A percentile compares a stretch with the other conserved stretches of the same genome.
These are phyloP conservation scores for Mya arenaria DNA, from an alignment of 1,140 invertebrate genomes.

Conservation along the genomic window DNA sequence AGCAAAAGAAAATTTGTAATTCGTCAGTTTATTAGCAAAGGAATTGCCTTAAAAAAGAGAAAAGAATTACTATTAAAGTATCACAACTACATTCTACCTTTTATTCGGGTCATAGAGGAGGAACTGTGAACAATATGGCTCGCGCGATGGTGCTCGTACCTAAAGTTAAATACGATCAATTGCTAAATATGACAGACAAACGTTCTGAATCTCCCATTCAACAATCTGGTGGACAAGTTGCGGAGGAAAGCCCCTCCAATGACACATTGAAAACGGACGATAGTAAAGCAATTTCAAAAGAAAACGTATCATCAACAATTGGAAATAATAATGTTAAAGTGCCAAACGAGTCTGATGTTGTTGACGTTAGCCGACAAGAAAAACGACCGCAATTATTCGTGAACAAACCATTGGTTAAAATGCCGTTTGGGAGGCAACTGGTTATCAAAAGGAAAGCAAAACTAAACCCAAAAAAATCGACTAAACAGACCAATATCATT, in stretches of 20 bases:
- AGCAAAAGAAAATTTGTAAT: background rate
- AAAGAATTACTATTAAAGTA: conserved; percentile 16
- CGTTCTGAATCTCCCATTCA: background rate
- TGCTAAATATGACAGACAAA: background rate
- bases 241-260: background rate
- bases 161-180: conserved; percentile 27
- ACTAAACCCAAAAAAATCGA: background rate
- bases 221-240: conserved; percentile 14
- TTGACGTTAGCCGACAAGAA: background rate
- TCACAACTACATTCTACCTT: conserved; percentile 27
- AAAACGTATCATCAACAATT: no score
- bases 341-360: background rate
- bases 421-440: background rate
- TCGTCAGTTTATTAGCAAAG: conserved; percentile 17
- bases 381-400: conserved; percentile 2
- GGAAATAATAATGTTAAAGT: background rate
- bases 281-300: no score
- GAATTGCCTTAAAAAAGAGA: conserved; percentile 16
- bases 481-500: background rate
- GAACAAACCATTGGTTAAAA: conserved; percentile 22
- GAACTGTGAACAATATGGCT: conserved; percentile 24
- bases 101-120: background rate
- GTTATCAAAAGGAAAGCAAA: background rate
- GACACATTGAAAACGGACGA: background rate
- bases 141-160: conserved; percentile 1